These are phyloP conservation scores for Acanthococcus lagerstroemiae DNA, from an alignment of 2,888 invertebrate genomes.

Conservation along the genomic window DNA sequence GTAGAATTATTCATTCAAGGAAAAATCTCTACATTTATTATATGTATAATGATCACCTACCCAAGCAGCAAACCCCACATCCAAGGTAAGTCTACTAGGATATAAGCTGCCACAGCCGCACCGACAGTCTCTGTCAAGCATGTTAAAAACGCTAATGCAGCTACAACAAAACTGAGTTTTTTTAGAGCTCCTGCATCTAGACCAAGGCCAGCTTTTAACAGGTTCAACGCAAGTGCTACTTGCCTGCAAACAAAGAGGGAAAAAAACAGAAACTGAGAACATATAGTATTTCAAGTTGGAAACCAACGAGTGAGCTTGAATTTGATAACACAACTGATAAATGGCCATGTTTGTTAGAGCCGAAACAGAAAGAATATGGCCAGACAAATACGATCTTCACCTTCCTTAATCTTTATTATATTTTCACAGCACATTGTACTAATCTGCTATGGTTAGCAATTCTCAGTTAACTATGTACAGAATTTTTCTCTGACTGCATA, in stretches of 20 bases:
- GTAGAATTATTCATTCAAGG: background rate
- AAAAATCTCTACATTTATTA: background rate
- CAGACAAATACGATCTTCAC: too few relatives aligned
- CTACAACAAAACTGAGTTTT: constrained; percentile 42
- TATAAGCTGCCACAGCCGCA: constrained; percentile 39
- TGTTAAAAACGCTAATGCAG: constrained; percentile 46
- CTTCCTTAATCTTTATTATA: too few relatives aligned
- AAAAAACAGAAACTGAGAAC: background rate
- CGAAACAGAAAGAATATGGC: too few relatives aligned
- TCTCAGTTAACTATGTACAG: too few relatives aligned
- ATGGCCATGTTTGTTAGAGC: too few relatives aligned
- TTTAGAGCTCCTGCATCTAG: constrained; percentile 45
- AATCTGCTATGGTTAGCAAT: too few relatives aligned
- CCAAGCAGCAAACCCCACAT: constrained; percentile 43
- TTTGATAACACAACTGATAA: too few relatives aligned
- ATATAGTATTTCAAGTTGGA: background rate
- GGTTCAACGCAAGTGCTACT: constrained; percentile 46
- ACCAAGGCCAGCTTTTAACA: constrained; percentile 48
- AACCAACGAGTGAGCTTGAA: background rate
- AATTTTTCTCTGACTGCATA: too few relatives aligned
- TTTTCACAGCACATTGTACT: too few relatives aligned
- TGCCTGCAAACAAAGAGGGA: constrained; percentile 40
- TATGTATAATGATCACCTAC: constrained; percentile 34
- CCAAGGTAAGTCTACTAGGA: constrained; percentile 46
- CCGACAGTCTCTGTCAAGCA: constrained; percentile 45